Evolutionary conservation across 2,888 invertebrate genomes (phyloP).

Genomic region (Sinodicranocentrus sp.): DNA sequence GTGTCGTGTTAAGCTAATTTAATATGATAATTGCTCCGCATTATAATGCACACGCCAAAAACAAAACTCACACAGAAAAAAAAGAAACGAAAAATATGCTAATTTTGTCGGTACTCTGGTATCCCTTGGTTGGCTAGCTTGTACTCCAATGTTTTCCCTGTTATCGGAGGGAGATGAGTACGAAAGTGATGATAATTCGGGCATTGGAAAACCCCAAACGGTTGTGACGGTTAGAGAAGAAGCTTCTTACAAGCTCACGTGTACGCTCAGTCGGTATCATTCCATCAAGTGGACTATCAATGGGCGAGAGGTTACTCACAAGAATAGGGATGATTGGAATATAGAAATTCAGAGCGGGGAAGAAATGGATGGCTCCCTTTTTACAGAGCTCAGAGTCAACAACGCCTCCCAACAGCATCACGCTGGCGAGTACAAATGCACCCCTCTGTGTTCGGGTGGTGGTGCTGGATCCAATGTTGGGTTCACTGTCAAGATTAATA

Average conservation of each 20-base stretch:
- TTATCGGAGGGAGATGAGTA: conserved; percentile 50
- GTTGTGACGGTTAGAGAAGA: conserved; percentile 72
- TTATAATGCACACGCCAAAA: neutral
- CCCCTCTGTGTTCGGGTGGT: conserved; percentile 65
- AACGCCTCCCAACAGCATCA: conserved; percentile 73
- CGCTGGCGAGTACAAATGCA: conserved; percentile 76
- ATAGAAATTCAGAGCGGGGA: conserved; percentile 53
- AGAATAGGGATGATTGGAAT: conserved; percentile 69
- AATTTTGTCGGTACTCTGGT: neutral
- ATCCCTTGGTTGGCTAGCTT: conserved; percentile 52
- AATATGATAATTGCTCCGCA: conserved; percentile 17
- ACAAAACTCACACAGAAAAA: neutral
- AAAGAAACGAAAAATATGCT: neutral
- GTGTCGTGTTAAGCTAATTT: conserved; percentile 1
- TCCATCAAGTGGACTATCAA: conserved; percentile 73
- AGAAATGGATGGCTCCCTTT: conserved; percentile 67
- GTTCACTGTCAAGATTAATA: conserved; percentile 73
- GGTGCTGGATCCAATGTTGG: conserved; percentile 70
- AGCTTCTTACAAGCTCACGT: conserved; percentile 70
- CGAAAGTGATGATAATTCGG: conserved; percentile 20
- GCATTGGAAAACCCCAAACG: conserved; percentile 49
- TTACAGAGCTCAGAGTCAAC: conserved; percentile 72
- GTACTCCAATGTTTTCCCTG: conserved; percentile 65
- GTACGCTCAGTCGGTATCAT: conserved; percentile 69
- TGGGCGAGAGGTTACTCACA: conserved; percentile 69